phyloP scores from a whole-genome alignment of 53 echinoderm and acorn worm genomes.

The Holothuria scabra region DNA sequence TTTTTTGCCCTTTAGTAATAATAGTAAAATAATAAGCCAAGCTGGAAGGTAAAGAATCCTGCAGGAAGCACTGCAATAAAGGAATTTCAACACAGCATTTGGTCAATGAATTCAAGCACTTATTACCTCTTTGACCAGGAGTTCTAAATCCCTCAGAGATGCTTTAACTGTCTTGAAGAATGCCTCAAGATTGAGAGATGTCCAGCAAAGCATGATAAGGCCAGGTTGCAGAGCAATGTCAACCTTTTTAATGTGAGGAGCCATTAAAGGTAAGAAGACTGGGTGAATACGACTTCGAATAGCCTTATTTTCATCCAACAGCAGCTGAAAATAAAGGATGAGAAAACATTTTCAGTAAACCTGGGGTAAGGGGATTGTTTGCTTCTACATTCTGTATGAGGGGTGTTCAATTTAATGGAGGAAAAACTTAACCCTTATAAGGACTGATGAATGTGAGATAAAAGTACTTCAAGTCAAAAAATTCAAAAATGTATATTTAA shows the following conservation, averaged over 20 bases:
- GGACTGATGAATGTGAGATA: too few species aligned
- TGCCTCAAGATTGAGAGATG: slow-evolving; percentile 87
- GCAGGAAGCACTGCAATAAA: too few species aligned
- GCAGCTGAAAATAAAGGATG: slow-evolving; percentile 54
- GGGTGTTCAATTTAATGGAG: too few species aligned
- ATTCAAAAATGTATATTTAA: too few species aligned
- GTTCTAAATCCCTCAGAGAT: slow-evolving; percentile 66
- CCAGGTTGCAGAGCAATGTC: slow-evolving; percentile 92
- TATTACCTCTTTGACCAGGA: slow-evolving; percentile 83
- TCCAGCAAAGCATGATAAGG: slow-evolving; percentile 90
- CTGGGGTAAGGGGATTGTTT: background rate
- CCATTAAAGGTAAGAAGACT: slow-evolving; percentile 51
- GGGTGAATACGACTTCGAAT: slow-evolving; percentile 57
- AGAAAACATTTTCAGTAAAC: background rate
- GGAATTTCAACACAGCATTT: too few species aligned
- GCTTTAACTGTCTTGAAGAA: slow-evolving; percentile 79
- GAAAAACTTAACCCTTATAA: too few species aligned
- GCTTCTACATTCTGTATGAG: too few species aligned
- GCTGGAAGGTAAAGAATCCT: too few species aligned
- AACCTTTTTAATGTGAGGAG: slow-evolving; percentile 87
- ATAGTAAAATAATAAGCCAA: too few species aligned
- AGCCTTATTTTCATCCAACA: slow-evolving; percentile 84
- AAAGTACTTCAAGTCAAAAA: too few species aligned
- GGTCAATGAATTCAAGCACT: background rate
- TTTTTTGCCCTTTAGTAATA: too few species aligned